These are phyloP conservation scores for Otus sunia DNA, from an alignment of 2,113 vertebrate species.

Conservation along the genomic window DNA sequence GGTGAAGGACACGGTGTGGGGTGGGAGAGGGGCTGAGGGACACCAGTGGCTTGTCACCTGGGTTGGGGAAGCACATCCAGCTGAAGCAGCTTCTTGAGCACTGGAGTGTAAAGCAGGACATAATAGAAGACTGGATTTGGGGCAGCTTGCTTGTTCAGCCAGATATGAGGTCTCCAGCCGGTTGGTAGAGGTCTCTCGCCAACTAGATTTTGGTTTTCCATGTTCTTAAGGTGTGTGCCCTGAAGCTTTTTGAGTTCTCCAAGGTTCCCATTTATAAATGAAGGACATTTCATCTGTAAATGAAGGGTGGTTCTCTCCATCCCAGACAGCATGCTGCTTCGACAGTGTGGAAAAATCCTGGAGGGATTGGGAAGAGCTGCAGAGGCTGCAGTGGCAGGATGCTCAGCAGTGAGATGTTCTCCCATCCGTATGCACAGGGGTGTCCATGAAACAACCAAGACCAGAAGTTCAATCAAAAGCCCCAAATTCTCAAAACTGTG, in stretches of 20 bases:
- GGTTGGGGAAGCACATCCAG: rapidly evolving
- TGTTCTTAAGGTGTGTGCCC: not conserved
- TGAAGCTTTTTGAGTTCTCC: not conserved
- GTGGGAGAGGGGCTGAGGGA: no score
- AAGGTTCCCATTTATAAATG: not conserved
- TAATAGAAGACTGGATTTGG: not conserved
- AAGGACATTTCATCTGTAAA: not conserved
- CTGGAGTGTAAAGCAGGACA: rapidly evolving
- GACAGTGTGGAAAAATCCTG: not conserved
- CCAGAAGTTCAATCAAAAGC: not conserved
- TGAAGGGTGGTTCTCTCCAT: not conserved
- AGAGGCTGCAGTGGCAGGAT: not conserved
- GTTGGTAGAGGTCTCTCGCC: not conserved
- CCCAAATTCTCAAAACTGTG: not conserved
- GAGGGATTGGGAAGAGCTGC: not conserved
- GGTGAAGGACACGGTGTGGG: not conserved
- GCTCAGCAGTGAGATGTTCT: not conserved
- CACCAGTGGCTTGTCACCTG: rapidly evolving
- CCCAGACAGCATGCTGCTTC: not conserved
- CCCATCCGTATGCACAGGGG: rapidly evolving
- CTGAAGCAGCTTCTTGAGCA: rapidly evolving
- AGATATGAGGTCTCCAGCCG: rapidly evolving
- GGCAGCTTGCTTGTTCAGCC: not conserved
- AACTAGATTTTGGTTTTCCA: not conserved
- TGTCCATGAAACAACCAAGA: not conserved